These are phyloP conservation scores for Sphaerolaimus hirsutus DNA, from an alignment of 2,888 invertebrate species.

Conservation along the genomic window DNA sequence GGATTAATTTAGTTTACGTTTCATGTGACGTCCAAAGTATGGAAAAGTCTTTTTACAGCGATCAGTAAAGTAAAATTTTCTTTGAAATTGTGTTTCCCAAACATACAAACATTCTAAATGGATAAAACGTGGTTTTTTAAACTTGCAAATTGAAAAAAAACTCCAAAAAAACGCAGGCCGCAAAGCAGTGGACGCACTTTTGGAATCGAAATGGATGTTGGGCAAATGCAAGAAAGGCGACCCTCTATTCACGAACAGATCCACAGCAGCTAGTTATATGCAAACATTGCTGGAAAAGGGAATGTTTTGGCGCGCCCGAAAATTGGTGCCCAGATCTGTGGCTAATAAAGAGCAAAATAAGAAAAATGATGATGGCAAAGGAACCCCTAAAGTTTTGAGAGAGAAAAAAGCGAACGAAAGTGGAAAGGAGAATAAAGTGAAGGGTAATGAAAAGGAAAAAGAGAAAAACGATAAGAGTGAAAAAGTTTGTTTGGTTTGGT, in stretches of 20 bases:
- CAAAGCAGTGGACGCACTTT: conserved; percentile 67
- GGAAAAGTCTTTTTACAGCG: too few species aligned
- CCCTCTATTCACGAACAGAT: conserved; percentile 52
- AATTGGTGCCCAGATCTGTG: conserved; percentile 18
- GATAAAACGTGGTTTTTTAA: too few species aligned
- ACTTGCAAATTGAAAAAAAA: too few species aligned
- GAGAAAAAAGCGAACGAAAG: conserved; percentile 34
- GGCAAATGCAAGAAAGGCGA: conserved; percentile 37
- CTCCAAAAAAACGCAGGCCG: too few species aligned
- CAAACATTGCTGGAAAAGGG: conserved; percentile 11
- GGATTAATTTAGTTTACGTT: too few species aligned
- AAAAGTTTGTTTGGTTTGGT: neutral
- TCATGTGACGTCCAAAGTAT: too few species aligned
- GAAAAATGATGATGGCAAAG: conserved; percentile 22
- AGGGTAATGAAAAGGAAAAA: conserved; percentile 35
- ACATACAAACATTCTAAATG: too few species aligned
- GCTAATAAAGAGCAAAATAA: conserved; percentile 16
- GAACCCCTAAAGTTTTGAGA: conserved; percentile 18
- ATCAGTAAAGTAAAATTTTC: too few species aligned
- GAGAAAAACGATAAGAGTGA: conserved; percentile 6
- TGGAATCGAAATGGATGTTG: conserved; percentile 68
- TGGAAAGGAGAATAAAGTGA: conserved; percentile 35
- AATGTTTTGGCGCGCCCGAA: conserved; percentile 19
- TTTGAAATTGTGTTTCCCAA: too few species aligned
- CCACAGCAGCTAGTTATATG: conserved; percentile 30